Percentiles rank a stretch among this genome's conserved stretches.
Evolutionary conservation across 1,140 invertebrate species (phyloP).

Genomic region (Oscheius sp.): DNA sequence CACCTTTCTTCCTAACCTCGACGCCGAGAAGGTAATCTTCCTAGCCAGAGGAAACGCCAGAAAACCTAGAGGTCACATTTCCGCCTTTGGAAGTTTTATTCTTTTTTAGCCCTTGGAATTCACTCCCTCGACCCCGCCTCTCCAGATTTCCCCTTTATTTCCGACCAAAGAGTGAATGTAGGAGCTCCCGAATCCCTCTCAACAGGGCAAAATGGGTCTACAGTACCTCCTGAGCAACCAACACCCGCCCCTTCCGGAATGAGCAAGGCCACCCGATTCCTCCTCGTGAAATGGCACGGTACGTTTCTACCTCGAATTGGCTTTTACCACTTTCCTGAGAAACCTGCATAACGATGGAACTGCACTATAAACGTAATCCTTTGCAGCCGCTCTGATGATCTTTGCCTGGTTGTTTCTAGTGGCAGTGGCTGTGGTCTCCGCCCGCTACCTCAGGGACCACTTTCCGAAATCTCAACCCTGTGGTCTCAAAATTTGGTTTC

Average conservation of each 20-base stretch:
- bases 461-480: constrained; percentile 4
- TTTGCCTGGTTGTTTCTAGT: constrained; percentile 16
- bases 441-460: constrained; percentile 22
- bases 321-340: too few species aligned
- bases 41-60: constrained; percentile 17
- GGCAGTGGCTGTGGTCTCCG: constrained; percentile 11
- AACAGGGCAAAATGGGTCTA: neutral
- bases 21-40: constrained; percentile 12
- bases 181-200: neutral
- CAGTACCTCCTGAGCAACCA: neutral
- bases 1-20: neutral
- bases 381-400: constrained; percentile 19
- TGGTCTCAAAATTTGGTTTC: constrained; percentile 29
- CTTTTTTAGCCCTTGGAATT: constrained; percentile 13
- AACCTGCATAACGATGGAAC: too few species aligned
- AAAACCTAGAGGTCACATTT: constrained; percentile 8
- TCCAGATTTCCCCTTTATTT: constrained; percentile 21
- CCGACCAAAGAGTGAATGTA: constrained; percentile 8
- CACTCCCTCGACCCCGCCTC: constrained; percentile 19
- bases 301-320: neutral
- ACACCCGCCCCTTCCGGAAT: neutral
- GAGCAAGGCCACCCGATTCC: constrained; percentile 1
- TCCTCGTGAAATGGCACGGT: constrained; percentile 16
- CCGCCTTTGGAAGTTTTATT: constrained; percentile 5
- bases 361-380: too few species aligned